A percentile compares a stretch with the other conserved stretches of the same genome.
These are phyloP conservation scores for Styela plicata DNA, from an alignment of 23 tunicate species.

Conservation along the genomic window DNA sequence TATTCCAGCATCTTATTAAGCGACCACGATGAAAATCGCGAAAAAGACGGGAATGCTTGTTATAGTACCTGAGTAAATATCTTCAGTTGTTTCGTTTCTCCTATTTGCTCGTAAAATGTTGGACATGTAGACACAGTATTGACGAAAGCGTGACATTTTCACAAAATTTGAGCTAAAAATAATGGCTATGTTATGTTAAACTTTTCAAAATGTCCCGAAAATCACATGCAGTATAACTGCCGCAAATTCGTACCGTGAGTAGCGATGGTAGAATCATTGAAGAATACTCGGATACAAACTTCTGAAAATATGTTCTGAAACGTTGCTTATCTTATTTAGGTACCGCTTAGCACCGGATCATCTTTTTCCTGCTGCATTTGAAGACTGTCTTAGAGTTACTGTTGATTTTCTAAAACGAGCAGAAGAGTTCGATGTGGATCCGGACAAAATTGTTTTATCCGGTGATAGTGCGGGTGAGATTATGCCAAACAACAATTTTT, in stretches of 20 bases:
- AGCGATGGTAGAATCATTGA: too few species aligned
- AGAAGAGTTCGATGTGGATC: slow-evolving; percentile 53
- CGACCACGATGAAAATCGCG: slow-evolving; percentile 17
- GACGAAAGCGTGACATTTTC: too few species aligned
- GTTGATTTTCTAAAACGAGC: slow-evolving; percentile 52
- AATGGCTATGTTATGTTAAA: too few species aligned
- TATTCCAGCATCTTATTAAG: neutral
- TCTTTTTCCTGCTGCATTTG: slow-evolving; percentile 63
- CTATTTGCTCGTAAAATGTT: too few species aligned
- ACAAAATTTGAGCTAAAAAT: too few species aligned
- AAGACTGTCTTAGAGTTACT: slow-evolving; percentile 60
- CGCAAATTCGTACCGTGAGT: too few species aligned
- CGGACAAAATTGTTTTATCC: slow-evolving; percentile 36
- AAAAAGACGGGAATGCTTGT: slow-evolving; percentile 73
- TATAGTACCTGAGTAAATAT: slow-evolving; percentile 70
- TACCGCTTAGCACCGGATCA: slow-evolving; percentile 70
- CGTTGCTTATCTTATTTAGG: slow-evolving; percentile 16
- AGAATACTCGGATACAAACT: too few species aligned
- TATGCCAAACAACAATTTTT: too few species aligned
- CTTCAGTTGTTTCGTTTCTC: too few species aligned
- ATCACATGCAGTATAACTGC: too few species aligned
- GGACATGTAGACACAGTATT: too few species aligned
- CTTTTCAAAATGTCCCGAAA: too few species aligned
- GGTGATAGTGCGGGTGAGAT: slow-evolving; percentile 96
- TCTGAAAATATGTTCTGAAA: neutral